Conservation (phyloP, 2,797 vertebrate genomes). For the Pelobates cultripes region DNA sequence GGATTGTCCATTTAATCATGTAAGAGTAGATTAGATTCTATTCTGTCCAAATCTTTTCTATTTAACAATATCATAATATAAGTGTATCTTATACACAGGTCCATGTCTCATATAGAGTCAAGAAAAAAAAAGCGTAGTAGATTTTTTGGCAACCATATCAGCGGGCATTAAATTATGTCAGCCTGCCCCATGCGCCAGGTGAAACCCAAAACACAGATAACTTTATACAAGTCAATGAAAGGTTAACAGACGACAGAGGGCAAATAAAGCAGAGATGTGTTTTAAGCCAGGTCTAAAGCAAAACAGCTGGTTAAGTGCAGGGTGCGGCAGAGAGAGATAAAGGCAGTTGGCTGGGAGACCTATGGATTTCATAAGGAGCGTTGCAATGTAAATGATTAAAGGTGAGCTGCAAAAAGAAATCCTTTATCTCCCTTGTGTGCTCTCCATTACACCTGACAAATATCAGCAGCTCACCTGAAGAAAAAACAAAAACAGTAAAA, state of each 20-base stretch:
- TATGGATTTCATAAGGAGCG: conserved; percentile 20
- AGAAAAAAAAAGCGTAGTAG: too few relatives aligned
- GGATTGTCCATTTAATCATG: too few relatives aligned
- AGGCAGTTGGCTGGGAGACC: conserved; percentile 15
- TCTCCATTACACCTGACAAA: conserved; percentile 58
- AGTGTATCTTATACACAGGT: too few relatives aligned
- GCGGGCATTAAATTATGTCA: not conserved
- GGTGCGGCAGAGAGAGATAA: not conserved
- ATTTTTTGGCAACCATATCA: too few relatives aligned
- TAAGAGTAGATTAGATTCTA: too few relatives aligned
- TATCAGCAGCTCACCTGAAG: conserved; percentile 70
- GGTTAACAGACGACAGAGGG: conserved; percentile 20
- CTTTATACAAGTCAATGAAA: not conserved
- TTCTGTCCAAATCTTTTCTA: too few relatives aligned
- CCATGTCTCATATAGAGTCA: too few relatives aligned
- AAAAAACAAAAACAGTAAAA: conserved; percentile 54
- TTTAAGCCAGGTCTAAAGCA: conserved; percentile 26
- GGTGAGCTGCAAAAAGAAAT: conserved; percentile 61
- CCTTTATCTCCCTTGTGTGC: conserved; percentile 57
- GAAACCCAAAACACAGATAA: not conserved
- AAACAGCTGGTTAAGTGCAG: conserved; percentile 14
- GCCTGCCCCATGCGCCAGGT: not conserved
- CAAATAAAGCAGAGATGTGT: conserved; percentile 22
- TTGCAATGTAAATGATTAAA: conserved; percentile 8
- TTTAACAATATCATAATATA: too few relatives aligned